Conservation (phyloP, 92 coral and sea anemone genomes). For the Phenganax marumi region DNA sequence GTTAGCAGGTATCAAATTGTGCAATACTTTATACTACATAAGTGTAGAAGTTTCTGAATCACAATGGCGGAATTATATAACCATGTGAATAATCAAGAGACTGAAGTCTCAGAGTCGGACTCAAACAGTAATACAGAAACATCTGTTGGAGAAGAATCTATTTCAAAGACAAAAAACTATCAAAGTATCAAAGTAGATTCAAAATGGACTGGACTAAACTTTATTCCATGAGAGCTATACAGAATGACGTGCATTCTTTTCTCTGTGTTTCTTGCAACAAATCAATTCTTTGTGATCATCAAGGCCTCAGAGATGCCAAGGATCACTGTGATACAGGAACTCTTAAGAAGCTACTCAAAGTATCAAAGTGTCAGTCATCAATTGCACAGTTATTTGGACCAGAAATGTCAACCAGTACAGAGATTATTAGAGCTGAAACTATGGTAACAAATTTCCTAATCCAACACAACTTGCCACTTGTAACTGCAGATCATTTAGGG, state of each 20-base stretch:
- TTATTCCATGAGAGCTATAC: slow-evolving; percentile 35
- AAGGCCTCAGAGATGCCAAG: slow-evolving; percentile 46
- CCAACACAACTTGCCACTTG: neutral
- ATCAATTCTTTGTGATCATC: slow-evolving; percentile 42
- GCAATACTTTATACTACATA: neutral
- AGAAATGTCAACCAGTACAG: neutral
- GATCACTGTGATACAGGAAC: slow-evolving; percentile 45
- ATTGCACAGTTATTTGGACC: neutral
- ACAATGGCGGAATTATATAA: neutral
- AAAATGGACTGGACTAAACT: slow-evolving; percentile 30
- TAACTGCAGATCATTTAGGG: too few relatives aligned
- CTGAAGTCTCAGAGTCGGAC: too few relatives aligned
- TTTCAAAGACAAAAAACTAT: too few relatives aligned
- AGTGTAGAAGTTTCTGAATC: neutral
- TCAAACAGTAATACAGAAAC: neutral
- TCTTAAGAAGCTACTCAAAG: slow-evolving; percentile 22
- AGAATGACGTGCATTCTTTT: slow-evolving; percentile 33
- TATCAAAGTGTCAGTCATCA: neutral
- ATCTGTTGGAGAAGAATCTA: neutral
- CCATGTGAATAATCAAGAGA: neutral
- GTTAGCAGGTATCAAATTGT: too few relatives aligned
- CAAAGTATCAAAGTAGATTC: slow-evolving; percentile 34
- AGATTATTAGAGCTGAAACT: slow-evolving; percentile 25
- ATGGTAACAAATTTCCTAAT: slow-evolving; percentile 27
- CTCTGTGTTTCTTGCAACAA: slow-evolving; percentile 47